phyloP scores from a whole-genome alignment of 1,140 invertebrate genomes.

The Drosophila pseudoananassae region DNA sequence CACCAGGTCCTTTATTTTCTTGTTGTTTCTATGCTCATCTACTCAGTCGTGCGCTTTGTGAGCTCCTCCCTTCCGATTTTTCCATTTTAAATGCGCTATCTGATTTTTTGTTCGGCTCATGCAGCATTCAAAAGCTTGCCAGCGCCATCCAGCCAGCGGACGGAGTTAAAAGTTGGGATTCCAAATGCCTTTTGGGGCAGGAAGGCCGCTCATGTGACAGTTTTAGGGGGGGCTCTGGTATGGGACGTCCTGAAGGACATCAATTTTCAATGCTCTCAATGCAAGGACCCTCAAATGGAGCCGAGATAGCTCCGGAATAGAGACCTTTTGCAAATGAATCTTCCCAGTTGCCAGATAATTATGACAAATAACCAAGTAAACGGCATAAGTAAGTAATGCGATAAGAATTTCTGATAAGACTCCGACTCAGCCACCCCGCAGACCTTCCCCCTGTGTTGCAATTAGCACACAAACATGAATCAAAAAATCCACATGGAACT shows the following conservation, averaged over 20 bases:
- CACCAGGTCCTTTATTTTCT: slow-evolving; percentile 12
- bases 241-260: slow-evolving; percentile 35
- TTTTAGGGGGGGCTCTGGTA: neutral
- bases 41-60: slow-evolving; percentile 77
- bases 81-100: slow-evolving; percentile 78
- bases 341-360: slow-evolving; percentile 54
- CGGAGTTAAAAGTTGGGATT: slow-evolving; percentile 75
- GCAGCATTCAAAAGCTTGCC: slow-evolving; percentile 69
- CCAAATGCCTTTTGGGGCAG: slow-evolving; percentile 11
- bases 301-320: neutral
- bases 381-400: slow-evolving; percentile 63
- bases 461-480: slow-evolving; percentile 78
- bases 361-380: slow-evolving; percentile 62
- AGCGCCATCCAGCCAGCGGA: neutral
- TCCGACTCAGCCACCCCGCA: neutral
- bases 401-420: slow-evolving; percentile 60
- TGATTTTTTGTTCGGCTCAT: slow-evolving; percentile 72
- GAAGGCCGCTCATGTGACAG: slow-evolving; percentile 28
- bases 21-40: slow-evolving; percentile 59
- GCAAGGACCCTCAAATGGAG: slow-evolving; percentile 11
- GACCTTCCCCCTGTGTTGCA: slow-evolving; percentile 21
- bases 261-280: slow-evolving; percentile 50
- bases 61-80: slow-evolving; percentile 13
- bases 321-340: slow-evolving; percentile 38
- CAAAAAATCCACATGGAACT: slow-evolving; percentile 30